Evolutionary conservation across 2,113 vertebrate genomes (phyloP).

Genomic region (Nymphicus hollandicus): DNA sequence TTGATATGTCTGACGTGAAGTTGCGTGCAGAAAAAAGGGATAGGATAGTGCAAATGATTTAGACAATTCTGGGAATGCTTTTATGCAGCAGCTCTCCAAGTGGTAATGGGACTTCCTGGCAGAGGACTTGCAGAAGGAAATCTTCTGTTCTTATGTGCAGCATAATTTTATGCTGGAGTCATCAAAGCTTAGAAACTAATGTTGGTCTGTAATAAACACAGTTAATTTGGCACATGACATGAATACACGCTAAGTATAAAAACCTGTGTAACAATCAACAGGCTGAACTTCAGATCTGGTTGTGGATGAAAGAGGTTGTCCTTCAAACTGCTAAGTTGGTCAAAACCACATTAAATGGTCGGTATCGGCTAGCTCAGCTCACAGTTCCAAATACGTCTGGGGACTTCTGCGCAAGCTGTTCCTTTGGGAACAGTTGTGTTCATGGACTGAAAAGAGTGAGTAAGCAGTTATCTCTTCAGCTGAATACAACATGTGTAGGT

Average conservation of each 20-base stretch:
- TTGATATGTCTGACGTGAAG: background rate
- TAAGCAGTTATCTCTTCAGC: background rate
- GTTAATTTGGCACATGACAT: background rate
- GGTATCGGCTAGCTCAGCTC: too few relatives aligned
- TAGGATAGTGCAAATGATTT: background rate
- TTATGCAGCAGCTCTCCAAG: background rate
- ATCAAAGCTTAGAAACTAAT: background rate
- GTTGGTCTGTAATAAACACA: background rate
- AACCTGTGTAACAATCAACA: background rate
- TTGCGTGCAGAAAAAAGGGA: background rate
- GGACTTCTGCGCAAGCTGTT: background rate
- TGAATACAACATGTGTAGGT: background rate
- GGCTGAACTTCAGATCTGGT: background rate
- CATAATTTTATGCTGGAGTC: background rate
- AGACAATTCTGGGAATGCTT: background rate
- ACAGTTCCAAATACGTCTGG: fast-evolving
- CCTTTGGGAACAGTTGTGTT: background rate
- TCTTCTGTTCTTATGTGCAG: background rate
- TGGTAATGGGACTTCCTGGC: background rate
- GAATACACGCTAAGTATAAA: background rate
- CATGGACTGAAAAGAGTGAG: background rate
- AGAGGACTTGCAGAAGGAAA: background rate
- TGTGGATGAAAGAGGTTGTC: background rate
- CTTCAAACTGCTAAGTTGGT: background rate
- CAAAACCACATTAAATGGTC: background rate